phyloP scores from a whole-genome alignment of 2,797 vertebrate genomes.

The Corythornis leucogaster region DNA sequence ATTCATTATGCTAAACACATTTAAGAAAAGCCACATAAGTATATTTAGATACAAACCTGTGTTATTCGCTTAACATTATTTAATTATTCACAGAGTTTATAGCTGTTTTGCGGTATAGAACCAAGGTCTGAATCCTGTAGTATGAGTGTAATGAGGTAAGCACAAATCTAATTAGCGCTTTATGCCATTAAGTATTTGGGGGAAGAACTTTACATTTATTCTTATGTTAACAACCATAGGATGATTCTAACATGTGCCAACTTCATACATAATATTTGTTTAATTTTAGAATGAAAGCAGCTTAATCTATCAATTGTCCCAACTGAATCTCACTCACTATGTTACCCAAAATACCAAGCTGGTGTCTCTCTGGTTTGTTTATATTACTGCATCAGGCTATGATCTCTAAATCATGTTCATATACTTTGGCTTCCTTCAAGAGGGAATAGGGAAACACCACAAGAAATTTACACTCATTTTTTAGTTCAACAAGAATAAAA shows the following conservation, averaged over 20 bases:
- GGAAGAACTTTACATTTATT: background rate
- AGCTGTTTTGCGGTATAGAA: background rate
- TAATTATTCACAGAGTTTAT: background rate
- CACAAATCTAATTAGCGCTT: background rate
- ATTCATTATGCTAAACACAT: background rate
- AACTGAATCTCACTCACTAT: background rate
- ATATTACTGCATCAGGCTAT: constrained; percentile 6
- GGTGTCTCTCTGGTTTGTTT: constrained; percentile 10
- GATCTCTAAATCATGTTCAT: constrained; percentile 39
- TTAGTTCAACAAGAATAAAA: constrained; percentile 72
- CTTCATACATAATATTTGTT: background rate
- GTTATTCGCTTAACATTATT: background rate
- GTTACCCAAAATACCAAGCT: constrained; percentile 31
- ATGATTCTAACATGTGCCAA: background rate
- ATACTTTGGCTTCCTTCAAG: constrained; percentile 56
- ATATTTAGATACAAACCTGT: background rate
- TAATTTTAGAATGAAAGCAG: background rate
- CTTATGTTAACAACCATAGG: background rate
- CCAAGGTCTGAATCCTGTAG: background rate
- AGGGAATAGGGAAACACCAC: constrained; percentile 34
- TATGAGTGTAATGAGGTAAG: background rate
- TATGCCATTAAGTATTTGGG: background rate
- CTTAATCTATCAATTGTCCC: constrained; percentile 14
- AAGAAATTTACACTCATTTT: constrained; percentile 68
- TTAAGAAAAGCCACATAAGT: background rate